phyloP scores from a whole-genome alignment of 2,797 vertebrate species.

The Amazona finschi region DNA sequence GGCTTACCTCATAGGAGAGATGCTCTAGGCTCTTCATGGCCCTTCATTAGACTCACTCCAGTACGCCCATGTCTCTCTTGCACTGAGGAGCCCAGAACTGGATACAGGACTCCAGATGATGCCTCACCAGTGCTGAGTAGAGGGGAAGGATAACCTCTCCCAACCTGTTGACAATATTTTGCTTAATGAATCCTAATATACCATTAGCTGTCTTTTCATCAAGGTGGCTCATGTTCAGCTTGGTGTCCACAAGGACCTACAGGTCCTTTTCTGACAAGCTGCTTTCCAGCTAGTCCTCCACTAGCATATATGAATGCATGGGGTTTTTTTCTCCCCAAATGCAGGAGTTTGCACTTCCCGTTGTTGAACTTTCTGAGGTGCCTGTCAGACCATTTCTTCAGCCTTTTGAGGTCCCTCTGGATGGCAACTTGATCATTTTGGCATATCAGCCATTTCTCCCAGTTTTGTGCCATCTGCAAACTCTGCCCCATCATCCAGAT shows the following conservation, averaged over 20 bases:
- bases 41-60: neutral
- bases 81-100: neutral
- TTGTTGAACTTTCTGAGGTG: neutral
- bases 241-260: neutral
- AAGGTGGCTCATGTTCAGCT: neutral
- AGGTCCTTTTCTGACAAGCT: neutral
- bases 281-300: fast-evolving
- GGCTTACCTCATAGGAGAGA: neutral
- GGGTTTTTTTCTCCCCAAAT: neutral
- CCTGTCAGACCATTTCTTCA: neutral
- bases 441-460: neutral
- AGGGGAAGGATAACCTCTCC: neutral
- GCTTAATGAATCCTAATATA: neutral
- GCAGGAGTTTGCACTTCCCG: neutral
- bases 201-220: neutral
- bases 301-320: neutral
- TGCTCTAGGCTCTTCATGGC: neutral
- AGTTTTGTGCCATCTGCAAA: neutral
- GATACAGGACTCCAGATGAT: neutral
- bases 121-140: neutral
- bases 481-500: neutral
- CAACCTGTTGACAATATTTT: neutral
- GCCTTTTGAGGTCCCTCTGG: neutral
- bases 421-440: neutral
- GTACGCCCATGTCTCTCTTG: neutral